Base-by-base conservation (phyloP, 2,888 invertebrate species). In the Netelia inedita region DNA sequence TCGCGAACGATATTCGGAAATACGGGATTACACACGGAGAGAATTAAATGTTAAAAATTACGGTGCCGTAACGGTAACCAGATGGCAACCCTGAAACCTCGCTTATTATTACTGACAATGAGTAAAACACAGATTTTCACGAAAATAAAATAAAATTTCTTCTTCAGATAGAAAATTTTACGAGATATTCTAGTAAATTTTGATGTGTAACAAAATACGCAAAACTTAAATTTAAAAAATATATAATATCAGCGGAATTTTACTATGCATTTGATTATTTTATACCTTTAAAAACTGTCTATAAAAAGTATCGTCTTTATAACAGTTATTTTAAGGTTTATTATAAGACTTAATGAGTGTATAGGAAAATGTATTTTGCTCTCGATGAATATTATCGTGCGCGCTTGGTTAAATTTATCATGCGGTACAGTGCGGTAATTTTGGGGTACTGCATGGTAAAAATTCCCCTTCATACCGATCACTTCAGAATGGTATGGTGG, bases 111-210 rank as follows among this genome's bases (percentile, higher is more conserved):
- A 50, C 50, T 50, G 50, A n/a, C n/a, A n/a, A n/a, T n/a, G n/a
- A 50, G 50, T 11, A 50, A 50, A 50, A 14, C 50, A 50, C n/a
- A n/a, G n/a, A 74, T 74, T 21, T 21, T 21, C 50, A 19, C 35
- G 46, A 21, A 46, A 63, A 43, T 46, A 61, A n/a, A 61, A 19
- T 16, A 35, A 46, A 63, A 61, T 43, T 46, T 19, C 8, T 21
- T 46, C 23, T 41, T n/a, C n/a, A 11, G 11, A 50, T n/a, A 50
- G 50, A n/a, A 50, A 2, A 50, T 5, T 50, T 50, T 50, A 50
- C 11, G 14, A 50, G 14, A 50, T 50, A 10, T 50, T 50, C 11
- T 50, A 50, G 11, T 50, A 50, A 50, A 50, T n/a, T 50, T 50
- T n/a, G 50, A 11, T 50, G 50, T 50, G 11, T n/a, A 50, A 50